A percentile compares a stretch with the other conserved stretches of the same genome.
Conservation (phyloP, 1,140 invertebrate genomes). For the Zaprionus ghesquierei region DNA sequence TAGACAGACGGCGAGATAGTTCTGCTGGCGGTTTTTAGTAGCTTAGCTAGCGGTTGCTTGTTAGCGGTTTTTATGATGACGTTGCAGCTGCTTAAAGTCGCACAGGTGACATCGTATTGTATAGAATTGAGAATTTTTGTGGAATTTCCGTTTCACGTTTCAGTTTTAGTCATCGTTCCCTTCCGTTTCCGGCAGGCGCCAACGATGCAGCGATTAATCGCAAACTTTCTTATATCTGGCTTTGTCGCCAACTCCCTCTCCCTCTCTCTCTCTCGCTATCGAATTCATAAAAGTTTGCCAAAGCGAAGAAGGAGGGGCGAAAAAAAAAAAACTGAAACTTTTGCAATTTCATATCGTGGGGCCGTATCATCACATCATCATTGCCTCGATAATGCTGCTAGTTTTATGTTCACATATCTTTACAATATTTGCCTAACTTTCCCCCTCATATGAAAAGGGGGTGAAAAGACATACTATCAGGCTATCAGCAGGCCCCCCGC, state of each 20-base stretch:
- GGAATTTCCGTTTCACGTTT: slow-evolving; percentile 11
- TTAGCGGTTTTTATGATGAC: slow-evolving; percentile 4
- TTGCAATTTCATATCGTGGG: slow-evolving; percentile 74
- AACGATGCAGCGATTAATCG: slow-evolving; percentile 68
- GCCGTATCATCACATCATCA: slow-evolving; percentile 77
- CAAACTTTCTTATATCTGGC: slow-evolving; percentile 44
- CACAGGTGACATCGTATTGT: slow-evolving; percentile 40
- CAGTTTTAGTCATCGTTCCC: slow-evolving; percentile 29
- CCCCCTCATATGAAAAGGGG: background rate
- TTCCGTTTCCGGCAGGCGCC: slow-evolving; percentile 70
- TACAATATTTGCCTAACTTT: slow-evolving; percentile 44
- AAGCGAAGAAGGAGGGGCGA: background rate
- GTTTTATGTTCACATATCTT: slow-evolving; percentile 74
- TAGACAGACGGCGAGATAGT: slow-evolving; percentile 11
- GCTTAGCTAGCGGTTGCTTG: background rate
- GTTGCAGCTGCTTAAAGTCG: slow-evolving; percentile 31
- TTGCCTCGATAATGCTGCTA: slow-evolving; percentile 73
- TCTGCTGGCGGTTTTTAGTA: background rate
- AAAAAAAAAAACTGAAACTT: slow-evolving; percentile 58
- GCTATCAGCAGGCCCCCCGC: slow-evolving; percentile 8
- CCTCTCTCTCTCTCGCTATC: background rate
- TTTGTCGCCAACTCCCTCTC: slow-evolving; percentile 60
- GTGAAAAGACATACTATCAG: slow-evolving; percentile 11
- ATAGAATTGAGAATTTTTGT: slow-evolving; percentile 4
- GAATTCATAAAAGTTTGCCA: slow-evolving; percentile 64